These are phyloP conservation scores for Scaptomyza parva DNA, from an alignment of 2,888 invertebrate genomes.

Conservation along the genomic window DNA sequence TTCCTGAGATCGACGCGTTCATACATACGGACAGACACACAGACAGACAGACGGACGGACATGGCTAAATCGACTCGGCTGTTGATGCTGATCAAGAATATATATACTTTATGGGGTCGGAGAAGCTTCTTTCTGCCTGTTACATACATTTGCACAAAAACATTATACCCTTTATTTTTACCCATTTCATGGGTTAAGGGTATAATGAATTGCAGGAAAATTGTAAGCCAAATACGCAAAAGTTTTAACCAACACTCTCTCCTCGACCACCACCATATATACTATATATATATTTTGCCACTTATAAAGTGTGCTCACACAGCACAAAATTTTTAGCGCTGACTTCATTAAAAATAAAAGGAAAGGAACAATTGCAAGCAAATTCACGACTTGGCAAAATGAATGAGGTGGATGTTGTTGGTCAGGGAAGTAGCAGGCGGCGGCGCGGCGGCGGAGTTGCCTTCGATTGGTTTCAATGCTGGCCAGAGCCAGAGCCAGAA, in stretches of 20 bases:
- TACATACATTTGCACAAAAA: too few species aligned
- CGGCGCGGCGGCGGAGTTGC: slow-evolving; percentile 12
- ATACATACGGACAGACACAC: too few species aligned
- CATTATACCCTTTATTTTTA: too few species aligned
- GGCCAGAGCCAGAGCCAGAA: slow-evolving; percentile 59
- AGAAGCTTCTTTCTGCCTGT: too few species aligned
- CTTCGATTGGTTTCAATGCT: slow-evolving; percentile 74
- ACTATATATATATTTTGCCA: background rate
- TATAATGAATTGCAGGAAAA: slow-evolving; percentile 66
- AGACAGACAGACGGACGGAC: too few species aligned
- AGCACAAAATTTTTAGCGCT: slow-evolving; percentile 70
- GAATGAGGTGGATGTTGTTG: slow-evolving; percentile 52
- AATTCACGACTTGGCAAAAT: slow-evolving; percentile 66
- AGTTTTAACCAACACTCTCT: slow-evolving; percentile 7
- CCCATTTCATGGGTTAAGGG: too few species aligned
- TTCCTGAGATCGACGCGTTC: too few species aligned
- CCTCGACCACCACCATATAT: background rate
- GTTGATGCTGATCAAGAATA: too few species aligned
- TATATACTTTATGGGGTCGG: too few species aligned
- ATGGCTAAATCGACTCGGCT: too few species aligned
- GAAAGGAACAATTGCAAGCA: slow-evolving; percentile 61
- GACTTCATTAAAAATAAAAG: slow-evolving; percentile 70
- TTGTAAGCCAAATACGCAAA: slow-evolving; percentile 42
- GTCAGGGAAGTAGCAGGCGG: background rate
- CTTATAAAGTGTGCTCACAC: slow-evolving; percentile 46